These are phyloP conservation scores for Ferrisia virgata DNA, from an alignment of 2,888 invertebrate genomes.

Conservation along the genomic window DNA sequence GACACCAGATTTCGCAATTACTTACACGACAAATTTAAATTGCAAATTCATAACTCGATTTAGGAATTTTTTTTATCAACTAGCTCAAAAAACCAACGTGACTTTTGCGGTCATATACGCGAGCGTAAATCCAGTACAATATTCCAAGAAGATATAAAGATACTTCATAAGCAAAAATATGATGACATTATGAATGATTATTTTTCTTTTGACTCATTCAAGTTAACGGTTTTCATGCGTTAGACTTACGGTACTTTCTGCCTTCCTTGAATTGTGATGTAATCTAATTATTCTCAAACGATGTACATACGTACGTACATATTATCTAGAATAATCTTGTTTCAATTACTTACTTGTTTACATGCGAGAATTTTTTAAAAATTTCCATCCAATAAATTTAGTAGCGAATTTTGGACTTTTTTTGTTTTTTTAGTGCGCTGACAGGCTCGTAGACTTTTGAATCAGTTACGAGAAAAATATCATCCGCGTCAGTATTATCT, in stretches of 20 bases:
- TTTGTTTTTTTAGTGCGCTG: too few species aligned
- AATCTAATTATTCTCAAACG: neutral
- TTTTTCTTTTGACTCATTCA: neutral
- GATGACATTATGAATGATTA: constrained; percentile 1
- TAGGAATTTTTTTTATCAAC: neutral
- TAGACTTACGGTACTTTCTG: neutral
- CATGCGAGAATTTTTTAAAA: too few species aligned
- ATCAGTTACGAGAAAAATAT: neutral
- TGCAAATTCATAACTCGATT: neutral
- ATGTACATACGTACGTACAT: neutral
- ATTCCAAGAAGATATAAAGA: neutral
- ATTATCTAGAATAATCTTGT: too few species aligned
- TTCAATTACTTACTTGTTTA: neutral
- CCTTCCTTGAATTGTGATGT: neutral
- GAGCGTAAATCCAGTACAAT: neutral
- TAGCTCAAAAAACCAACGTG: neutral
- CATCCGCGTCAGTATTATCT: neutral
- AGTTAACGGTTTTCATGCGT: constrained; percentile 8
- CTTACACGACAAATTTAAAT: neutral
- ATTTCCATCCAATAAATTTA: too few species aligned
- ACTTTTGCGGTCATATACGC: neutral
- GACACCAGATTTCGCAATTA: neutral
- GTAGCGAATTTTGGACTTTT: too few species aligned
- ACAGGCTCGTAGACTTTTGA: too few species aligned
- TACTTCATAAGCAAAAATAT: neutral